Percentiles rank a stretch among this genome's conserved stretches.
Conservation (phyloP, 2,888 invertebrate genomes). For the Merodon equestris region DNA sequence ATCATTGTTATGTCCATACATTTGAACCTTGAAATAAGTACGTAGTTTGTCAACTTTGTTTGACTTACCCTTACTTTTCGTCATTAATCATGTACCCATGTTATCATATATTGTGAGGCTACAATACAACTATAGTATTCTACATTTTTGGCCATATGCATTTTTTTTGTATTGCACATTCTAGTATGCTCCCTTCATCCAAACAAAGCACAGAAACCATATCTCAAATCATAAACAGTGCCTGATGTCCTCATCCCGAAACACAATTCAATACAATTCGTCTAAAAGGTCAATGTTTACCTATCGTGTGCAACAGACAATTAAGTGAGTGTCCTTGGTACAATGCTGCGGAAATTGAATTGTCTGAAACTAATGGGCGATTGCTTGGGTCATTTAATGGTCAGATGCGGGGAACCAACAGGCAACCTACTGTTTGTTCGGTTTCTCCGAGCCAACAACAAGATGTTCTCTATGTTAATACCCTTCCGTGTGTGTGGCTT, state of each 20-base stretch:
- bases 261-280: slow-evolving; percentile 41
- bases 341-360: slow-evolving; percentile 50
- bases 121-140: too few relatives aligned
- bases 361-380: slow-evolving; percentile 67
- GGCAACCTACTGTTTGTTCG: slow-evolving; percentile 48
- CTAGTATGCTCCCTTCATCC: too few relatives aligned
- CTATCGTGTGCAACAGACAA: slow-evolving; percentile 49
- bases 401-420: slow-evolving; percentile 57
- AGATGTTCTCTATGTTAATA: slow-evolving; percentile 55
- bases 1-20: too few relatives aligned
- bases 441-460: slow-evolving; percentile 29
- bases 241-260: slow-evolving; percentile 37
- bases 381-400: slow-evolving; percentile 70
- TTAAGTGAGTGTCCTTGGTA: slow-evolving; percentile 45
- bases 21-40: too few relatives aligned
- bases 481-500: slow-evolving; percentile 52
- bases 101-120: too few relatives aligned
- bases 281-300: slow-evolving; percentile 34
- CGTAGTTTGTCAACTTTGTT: too few relatives aligned
- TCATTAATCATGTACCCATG: too few relatives aligned
- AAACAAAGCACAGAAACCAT: too few relatives aligned
- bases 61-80: too few relatives aligned
- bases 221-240: too few relatives aligned
- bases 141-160: too few relatives aligned
- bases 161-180: too few relatives aligned